Conservation (phyloP, 2,113 vertebrate species). For the Salvelinus alpinus region DNA sequence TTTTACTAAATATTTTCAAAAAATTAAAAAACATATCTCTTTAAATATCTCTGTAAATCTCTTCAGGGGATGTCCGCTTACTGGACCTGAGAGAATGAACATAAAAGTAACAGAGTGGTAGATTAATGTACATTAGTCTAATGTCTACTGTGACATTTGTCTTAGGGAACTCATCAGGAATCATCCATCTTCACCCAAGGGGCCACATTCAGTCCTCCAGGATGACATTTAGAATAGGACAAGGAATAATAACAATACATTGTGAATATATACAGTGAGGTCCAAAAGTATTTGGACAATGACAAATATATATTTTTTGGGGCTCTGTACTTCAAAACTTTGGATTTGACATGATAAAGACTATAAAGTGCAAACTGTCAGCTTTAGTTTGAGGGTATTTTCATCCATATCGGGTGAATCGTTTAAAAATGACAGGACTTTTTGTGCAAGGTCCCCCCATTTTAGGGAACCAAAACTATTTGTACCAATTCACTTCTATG, state of each 20-base stretch:
- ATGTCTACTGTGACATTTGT: slow-evolving; percentile 32
- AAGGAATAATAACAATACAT: slow-evolving; percentile 34
- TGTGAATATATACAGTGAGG: slow-evolving; percentile 30
- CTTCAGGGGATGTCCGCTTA: slow-evolving; percentile 40
- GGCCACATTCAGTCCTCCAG: slow-evolving; percentile 27
- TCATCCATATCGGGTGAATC: too few relatives aligned
- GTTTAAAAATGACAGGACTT: too few relatives aligned
- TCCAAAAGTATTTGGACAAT: too few relatives aligned
- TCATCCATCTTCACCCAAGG: slow-evolving; percentile 13
- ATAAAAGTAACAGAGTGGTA: slow-evolving; percentile 36
- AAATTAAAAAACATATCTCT: slow-evolving; percentile 28
- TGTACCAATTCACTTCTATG: too few relatives aligned
- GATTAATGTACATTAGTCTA: slow-evolving; percentile 36
- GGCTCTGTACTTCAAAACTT: too few relatives aligned
- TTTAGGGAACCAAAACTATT: too few relatives aligned
- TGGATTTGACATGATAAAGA: too few relatives aligned
- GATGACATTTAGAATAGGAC: slow-evolving; percentile 20
- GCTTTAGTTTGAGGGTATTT: too few relatives aligned
- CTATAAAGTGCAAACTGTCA: too few relatives aligned
- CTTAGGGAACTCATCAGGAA: slow-evolving; percentile 7
- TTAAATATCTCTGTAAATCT: slow-evolving; percentile 61
- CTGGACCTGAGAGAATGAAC: slow-evolving; percentile 62
- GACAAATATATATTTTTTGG: too few relatives aligned
- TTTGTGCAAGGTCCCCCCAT: too few relatives aligned
- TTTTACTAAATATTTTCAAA: slow-evolving; percentile 8